Conservation (phyloP, 2,113 vertebrate genomes). For the Amphiprion ocellaris region DNA sequence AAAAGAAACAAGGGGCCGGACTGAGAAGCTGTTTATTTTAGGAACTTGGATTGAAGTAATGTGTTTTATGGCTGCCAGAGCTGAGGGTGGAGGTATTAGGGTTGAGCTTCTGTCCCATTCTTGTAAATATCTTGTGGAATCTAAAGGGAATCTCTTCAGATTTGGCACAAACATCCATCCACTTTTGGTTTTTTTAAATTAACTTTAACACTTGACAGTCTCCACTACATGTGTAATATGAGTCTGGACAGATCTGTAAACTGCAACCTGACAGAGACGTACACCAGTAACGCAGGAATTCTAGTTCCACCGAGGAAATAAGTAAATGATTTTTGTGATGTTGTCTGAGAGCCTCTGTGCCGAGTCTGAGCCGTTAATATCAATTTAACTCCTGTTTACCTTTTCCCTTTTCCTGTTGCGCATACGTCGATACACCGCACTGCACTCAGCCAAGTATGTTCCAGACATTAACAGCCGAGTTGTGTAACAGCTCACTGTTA, state of each 20-base stretch:
- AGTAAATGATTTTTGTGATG: slow-evolving; percentile 48
- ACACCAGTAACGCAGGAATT: too few relatives aligned
- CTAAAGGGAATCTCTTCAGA: too few relatives aligned
- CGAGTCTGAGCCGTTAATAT: slow-evolving; percentile 46
- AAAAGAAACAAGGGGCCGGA: slow-evolving; percentile 30
- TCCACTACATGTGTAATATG: too few relatives aligned
- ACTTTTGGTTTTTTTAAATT: too few relatives aligned
- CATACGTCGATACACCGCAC: neutral
- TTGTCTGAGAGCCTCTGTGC: slow-evolving; percentile 28
- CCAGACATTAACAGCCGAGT: slow-evolving; percentile 39
- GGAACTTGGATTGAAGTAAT: slow-evolving; percentile 23
- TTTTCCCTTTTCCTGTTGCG: slow-evolving; percentile 16
- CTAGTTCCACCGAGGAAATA: slow-evolving; percentile 14
- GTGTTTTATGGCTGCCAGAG: slow-evolving; percentile 7
- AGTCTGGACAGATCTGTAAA: too few relatives aligned
- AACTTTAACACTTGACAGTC: too few relatives aligned
- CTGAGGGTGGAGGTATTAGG: too few relatives aligned
- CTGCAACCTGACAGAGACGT: too few relatives aligned
- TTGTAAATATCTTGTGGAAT: too few relatives aligned
- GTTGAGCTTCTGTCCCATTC: too few relatives aligned
- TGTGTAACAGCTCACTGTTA: slow-evolving; percentile 66
- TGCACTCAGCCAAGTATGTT: slow-evolving; percentile 50
- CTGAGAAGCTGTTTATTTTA: slow-evolving; percentile 39
- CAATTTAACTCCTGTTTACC: slow-evolving; percentile 42
- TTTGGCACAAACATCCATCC: too few relatives aligned